Evolutionary conservation across 2,888 invertebrate genomes (phyloP), one percentile per base, ranked within the genome.

Genomic region (Meteorus colon): DNA sequence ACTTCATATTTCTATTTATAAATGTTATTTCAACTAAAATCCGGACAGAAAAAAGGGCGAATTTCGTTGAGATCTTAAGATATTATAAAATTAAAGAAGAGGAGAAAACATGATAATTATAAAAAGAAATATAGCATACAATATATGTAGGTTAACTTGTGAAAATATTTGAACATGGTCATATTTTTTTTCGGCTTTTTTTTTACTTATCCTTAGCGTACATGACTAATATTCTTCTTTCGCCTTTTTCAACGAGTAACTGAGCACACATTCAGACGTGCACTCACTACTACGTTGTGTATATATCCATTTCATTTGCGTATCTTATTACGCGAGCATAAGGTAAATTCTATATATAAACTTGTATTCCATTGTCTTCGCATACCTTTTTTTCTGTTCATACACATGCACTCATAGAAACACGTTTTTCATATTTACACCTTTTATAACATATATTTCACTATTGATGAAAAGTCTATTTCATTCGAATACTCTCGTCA

Each of bases 311-410:
- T 60, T 27, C 59, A 60, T 29, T 60, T 60, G 24, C 59, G 59
- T 60, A 60, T 60, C 27, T 60, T 12, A 60, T 60, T 60, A 24
- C 19, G 27, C 12, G 59, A 60, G 59, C 8, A 60, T 27, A 19
- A 19, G 1, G 12, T 60, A 6, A 29, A 24, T 12, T 29, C 27
- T n/a, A 48, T 48, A 48, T n/a, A 48, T n/a, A 48, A 48, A 48
- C 48, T 48, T n/a, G 12, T 60, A 24, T 60, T 24, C 59, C 29
- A 60, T 60, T 19, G 59, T 60, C 59, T 60, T 60, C 59, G 24
- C 27, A 27, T 60, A 24, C 0, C 27, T 24, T 60, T 4, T 29
- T 29, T 27, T 27, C 10, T n/a, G 12, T 8, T 12, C 19, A 60
- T 27, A 60, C 59, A 60, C 59, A 27, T 60, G 27, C 24, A 24